Evolutionary conservation across 2,797 vertebrate species (phyloP).

Genomic region (Pseudomugil gertrudae): DNA sequence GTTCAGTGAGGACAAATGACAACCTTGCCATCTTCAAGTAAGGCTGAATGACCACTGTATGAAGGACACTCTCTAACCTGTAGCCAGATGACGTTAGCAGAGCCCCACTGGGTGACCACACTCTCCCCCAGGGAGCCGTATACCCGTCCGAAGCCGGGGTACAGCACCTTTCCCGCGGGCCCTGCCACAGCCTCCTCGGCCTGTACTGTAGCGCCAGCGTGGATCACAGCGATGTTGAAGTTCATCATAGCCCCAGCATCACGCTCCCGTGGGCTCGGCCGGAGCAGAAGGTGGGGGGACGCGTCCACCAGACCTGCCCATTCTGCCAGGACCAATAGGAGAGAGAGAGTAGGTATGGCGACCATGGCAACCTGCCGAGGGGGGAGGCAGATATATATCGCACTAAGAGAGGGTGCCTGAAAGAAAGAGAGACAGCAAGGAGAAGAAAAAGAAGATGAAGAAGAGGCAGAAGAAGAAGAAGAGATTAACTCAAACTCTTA

Average conservation of each 20-base stretch:
- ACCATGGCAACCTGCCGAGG: constrained; percentile 84
- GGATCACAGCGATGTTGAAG: constrained; percentile 92
- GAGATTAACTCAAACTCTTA: constrained; percentile 52
- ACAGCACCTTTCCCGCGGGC: constrained; percentile 80
- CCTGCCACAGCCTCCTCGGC: constrained; percentile 80
- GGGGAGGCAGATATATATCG: constrained; percentile 78
- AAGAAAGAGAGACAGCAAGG: constrained; percentile 59
- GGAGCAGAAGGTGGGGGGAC: constrained; percentile 90
- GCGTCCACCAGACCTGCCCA: constrained; percentile 84
- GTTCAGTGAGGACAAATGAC: constrained; percentile 77
- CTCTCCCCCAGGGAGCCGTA: constrained; percentile 85
- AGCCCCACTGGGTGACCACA: constrained; percentile 86
- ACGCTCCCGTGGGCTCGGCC: constrained; percentile 82
- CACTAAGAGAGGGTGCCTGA: constrained; percentile 81
- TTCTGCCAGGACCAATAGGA: constrained; percentile 87
- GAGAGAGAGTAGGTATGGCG: constrained; percentile 88
- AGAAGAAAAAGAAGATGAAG: constrained; percentile 43
- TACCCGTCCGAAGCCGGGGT: constrained; percentile 82
- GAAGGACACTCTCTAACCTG: constrained; percentile 79
- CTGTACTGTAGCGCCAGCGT: constrained; percentile 80
- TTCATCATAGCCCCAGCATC: constrained; percentile 89
- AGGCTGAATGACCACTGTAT: constrained; percentile 52
- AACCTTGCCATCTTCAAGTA: constrained; percentile 60
- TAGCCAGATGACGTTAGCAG: constrained; percentile 87
- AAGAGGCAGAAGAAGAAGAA: constrained; percentile 38